Evolutionary conservation across 1,140 invertebrate species (phyloP).

Genomic region (Drosophila lini): DNA sequence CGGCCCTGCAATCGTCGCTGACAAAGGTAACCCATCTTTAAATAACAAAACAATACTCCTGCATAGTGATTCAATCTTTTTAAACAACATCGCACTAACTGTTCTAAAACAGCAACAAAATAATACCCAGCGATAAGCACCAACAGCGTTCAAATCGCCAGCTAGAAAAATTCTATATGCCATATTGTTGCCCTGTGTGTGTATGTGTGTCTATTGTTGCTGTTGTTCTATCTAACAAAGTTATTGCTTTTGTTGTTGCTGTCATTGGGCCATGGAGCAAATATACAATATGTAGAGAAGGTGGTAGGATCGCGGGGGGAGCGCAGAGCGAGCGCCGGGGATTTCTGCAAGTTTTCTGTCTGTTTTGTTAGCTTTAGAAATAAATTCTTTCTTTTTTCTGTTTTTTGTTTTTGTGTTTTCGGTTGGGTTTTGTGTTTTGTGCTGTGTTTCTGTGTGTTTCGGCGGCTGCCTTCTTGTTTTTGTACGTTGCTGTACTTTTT

Average conservation of each 20-base stretch:
- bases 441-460: slow-evolving; percentile 35
- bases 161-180: slow-evolving; percentile 72
- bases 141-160: slow-evolving; percentile 23
- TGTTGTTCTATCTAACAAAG: slow-evolving; percentile 78
- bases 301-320: background rate
- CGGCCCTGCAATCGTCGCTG: background rate
- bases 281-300: slow-evolving; percentile 15
- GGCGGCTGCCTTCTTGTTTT: slow-evolving; percentile 47
- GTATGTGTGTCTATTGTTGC: slow-evolving; percentile 57
- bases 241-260: slow-evolving; percentile 69
- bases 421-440: slow-evolving; percentile 32
- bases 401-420: slow-evolving; percentile 54
- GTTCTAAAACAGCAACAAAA: slow-evolving; percentile 36
- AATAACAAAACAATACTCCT: background rate
- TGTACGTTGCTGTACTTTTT: slow-evolving; percentile 77
- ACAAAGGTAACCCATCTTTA: slow-evolving; percentile 5
- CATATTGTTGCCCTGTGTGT: slow-evolving; percentile 58
- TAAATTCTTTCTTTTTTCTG: slow-evolving; percentile 49
- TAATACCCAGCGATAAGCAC: slow-evolving; percentile 61
- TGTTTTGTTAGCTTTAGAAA: slow-evolving; percentile 81
- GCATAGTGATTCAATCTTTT: slow-evolving; percentile 18
- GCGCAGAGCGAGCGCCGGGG: slow-evolving; percentile 37
- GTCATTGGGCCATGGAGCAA: slow-evolving; percentile 54
- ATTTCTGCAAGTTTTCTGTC: slow-evolving; percentile 79
- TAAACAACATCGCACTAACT: slow-evolving; percentile 21